Evolutionary conservation across 2,113 vertebrate genomes (phyloP), one percentile per base, ranked within the genome.

Genomic region (Lichenostomus cassidix): DNA sequence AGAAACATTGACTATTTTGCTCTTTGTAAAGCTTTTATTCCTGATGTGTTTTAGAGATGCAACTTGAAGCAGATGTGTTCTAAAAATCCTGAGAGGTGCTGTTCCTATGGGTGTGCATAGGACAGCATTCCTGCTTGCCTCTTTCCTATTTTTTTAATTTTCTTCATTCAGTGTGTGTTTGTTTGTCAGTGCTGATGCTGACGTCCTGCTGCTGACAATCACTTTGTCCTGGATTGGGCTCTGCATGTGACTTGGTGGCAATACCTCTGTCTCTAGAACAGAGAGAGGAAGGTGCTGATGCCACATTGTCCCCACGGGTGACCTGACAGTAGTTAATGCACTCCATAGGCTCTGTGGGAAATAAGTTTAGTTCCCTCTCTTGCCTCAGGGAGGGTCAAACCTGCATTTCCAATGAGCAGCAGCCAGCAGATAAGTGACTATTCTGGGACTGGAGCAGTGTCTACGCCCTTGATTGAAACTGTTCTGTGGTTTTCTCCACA

Each of bases 181-280:
- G 63, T 33, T 6, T 79, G 58, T 41, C 75, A 55, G 17, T 42
- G 60, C 59, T 59, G 64, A 12, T 67, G 53, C 44, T 53, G 70
- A 31, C 65, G 83, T 78, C 50, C 29, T 46, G 0, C 28, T 21
- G 0, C 47, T 44, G 60, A 29, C 56, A 29, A 39, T 41, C 44
- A 0, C 41, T 11, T 50, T 55, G 60, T 63, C 35, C 77, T 2
- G 0, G 2, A 2, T 11, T 0, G 0, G 60, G 27, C 55, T 53
- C 29, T 35, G 0, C 5, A 0, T 8, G 13, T 52, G 62, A 12
- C 17, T 28, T 31, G 63, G 17, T 42, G 58, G 44, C 27, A 35
- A 2, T 5, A 1, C 31, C 70, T 55, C 18, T 60, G 15, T 47
- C 8, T 44, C 24, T 63, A 2, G 29, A 33, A 1, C 53, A 33